Conservation (phyloP, 2,113 vertebrate genomes). For the Scomber scombrus region DNA sequence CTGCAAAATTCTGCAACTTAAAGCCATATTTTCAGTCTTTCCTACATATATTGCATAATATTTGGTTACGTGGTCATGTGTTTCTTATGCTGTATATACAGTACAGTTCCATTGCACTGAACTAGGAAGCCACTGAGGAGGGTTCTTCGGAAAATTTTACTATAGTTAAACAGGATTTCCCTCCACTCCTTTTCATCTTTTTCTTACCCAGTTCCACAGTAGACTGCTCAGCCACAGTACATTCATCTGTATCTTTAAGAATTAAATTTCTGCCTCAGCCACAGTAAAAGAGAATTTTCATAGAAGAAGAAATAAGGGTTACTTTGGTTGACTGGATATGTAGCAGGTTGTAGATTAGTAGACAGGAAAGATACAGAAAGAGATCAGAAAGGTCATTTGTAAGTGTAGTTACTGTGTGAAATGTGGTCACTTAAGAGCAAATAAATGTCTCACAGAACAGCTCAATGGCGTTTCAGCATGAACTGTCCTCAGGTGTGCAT, state of each 20-base stretch:
- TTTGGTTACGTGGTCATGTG: conserved; percentile 15
- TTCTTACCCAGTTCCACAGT: conserved; percentile 25
- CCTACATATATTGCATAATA: conserved; percentile 44
- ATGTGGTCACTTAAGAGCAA: not conserved
- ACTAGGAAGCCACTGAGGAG: conserved; percentile 29
- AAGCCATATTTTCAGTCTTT: conserved; percentile 23
- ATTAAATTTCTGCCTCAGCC: conserved; percentile 42
- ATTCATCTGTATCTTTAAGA: conserved; percentile 53
- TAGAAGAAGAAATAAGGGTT: conserved; percentile 15
- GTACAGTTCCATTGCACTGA: not conserved
- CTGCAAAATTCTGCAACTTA: conserved; percentile 4
- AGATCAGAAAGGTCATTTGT: conserved; percentile 18
- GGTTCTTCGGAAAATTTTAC: conserved; percentile 41
- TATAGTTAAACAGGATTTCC: conserved; percentile 62
- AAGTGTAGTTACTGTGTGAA: not conserved
- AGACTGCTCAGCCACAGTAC: conserved; percentile 40
- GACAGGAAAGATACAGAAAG: conserved; percentile 1
- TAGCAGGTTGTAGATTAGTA: not conserved
- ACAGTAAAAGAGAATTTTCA: conserved; percentile 29
- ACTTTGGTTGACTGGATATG: conserved; percentile 11
- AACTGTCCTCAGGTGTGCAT: not conserved
- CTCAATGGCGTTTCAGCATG: conserved; percentile 17
- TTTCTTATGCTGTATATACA: conserved; percentile 4
- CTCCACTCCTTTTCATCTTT: conserved; percentile 57
- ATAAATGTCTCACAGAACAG: conserved; percentile 2